Percentiles rank a stretch among this genome's conserved stretches.
Conservation (phyloP, 2,888 invertebrate species). For the Diarsia rubi region DNA sequence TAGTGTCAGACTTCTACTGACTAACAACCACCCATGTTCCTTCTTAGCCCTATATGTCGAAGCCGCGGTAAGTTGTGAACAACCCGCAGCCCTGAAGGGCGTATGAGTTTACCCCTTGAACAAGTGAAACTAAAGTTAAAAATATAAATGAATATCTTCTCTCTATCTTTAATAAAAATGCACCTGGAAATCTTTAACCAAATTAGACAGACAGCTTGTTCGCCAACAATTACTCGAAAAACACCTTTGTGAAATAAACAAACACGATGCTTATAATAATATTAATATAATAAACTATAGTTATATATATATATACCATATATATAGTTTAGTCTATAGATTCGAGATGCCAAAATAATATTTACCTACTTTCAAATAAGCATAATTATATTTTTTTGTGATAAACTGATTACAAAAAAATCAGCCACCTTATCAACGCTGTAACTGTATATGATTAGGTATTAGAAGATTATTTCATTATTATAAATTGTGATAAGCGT, state of each 20-base stretch:
- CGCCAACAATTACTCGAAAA: neutral
- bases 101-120: neutral
- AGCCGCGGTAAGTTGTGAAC: no score
- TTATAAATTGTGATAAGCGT: neutral
- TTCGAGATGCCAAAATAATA: no score
- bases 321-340: no score
- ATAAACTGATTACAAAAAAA: neutral
- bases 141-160: neutral
- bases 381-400: neutral
- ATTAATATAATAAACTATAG: no score
- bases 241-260: neutral
- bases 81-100: no score
- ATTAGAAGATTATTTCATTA: conserved; percentile 2
- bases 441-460: neutral
- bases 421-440: conserved; percentile 17
- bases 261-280: no score
- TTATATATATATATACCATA: no score
- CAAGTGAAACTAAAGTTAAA: neutral
- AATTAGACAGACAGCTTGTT: neutral
- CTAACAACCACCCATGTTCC: no score
- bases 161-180: neutral
- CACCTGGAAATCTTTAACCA: neutral
- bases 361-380: conserved; percentile 3
- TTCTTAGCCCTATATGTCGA: no score
- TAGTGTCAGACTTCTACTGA: no score